A percentile compares a stretch with the other conserved stretches of the same genome.
phyloP scores from a whole-genome alignment of 2,113 vertebrate species.

The Epinephelus cyanopodus region DNA sequence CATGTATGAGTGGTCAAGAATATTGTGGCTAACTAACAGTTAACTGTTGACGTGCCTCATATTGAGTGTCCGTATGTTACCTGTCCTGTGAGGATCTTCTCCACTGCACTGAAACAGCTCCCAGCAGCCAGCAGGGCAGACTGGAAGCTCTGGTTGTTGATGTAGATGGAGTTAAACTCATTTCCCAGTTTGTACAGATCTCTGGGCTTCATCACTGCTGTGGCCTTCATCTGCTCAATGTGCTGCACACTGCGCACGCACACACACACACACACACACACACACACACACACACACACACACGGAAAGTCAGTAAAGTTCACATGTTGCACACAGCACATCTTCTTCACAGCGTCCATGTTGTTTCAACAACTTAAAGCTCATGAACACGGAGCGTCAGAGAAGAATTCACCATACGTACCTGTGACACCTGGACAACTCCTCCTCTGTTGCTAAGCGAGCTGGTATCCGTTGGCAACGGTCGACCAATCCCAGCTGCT shows the following conservation, averaged over 20 bases:
- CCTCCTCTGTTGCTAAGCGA: slow-evolving; percentile 85
- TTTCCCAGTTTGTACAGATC: slow-evolving; percentile 84
- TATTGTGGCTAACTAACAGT: too few relatives aligned
- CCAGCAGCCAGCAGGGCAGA: slow-evolving; percentile 88
- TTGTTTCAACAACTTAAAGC: too few relatives aligned
- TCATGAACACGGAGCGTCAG: too few relatives aligned
- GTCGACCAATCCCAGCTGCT: slow-evolving; percentile 82
- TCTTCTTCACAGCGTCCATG: too few relatives aligned
- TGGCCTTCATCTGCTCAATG: slow-evolving; percentile 82
- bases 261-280: background rate
- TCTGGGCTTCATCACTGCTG: slow-evolving; percentile 85
- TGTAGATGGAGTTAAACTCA: slow-evolving; percentile 89
- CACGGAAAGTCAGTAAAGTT: too few relatives aligned
- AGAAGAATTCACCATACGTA: slow-evolving; percentile 48
- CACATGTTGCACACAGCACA: too few relatives aligned
- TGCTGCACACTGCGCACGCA: slow-evolving; percentile 79
- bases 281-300: background rate
- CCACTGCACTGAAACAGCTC: slow-evolving; percentile 81
- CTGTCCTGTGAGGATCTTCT: slow-evolving; percentile 83
- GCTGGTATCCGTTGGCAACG: slow-evolving; percentile 85
- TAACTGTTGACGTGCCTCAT: too few relatives aligned
- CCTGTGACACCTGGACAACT: slow-evolving; percentile 91
- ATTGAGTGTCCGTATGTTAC: slow-evolving; percentile 33
- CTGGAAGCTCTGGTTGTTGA: slow-evolving; percentile 86
- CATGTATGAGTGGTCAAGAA: too few relatives aligned